Evolutionary conservation across 2,888 invertebrate species (phyloP), one percentile per base, ranked within the genome.

Genomic region (Muschampia staudingeri): DNA sequence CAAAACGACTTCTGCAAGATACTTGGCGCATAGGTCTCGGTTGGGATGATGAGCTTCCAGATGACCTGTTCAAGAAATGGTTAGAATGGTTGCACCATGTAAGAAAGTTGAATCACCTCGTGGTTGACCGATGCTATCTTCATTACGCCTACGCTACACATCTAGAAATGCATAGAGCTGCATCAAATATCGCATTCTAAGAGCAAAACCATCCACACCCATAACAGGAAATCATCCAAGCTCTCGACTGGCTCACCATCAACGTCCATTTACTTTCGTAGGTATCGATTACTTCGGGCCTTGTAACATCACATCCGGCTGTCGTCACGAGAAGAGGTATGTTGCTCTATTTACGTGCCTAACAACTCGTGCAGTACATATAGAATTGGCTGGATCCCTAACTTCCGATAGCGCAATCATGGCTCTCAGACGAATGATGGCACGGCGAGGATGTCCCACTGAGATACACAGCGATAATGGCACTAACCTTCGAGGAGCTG

Each of bases 1-100:
- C 82, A 6, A 83, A 85, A 25, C 71, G 69, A 9, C 37, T 85
- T 3, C 73, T 85, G 2, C 84, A 83, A 71, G 82, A 83, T 19
- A 40, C 67, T 8, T 85, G 84, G 84, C 80, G 83, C 1, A 12
- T 61, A 16, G 82, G 83, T 9, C 30, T 79, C 16, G 67, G 48
- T 11, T 85, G 84, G 80, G 83, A 83, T 42, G 9, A 42, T 11
- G 11, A 69, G 30, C 40, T 70, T 70, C n/a, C 40, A 0, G 42
- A 72, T 12, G 25, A 72, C 8, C 19, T 56, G 9, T 56, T 19
- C 19, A 5, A 56, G 56, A 19, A 19, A 1, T 56, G 56, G 56
- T 5, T 56, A 8, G 44, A 42, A 0, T 72, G 71, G 71, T 42
- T 16, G 7, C 0, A 14, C 1, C 44, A 44, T 12, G 25, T 72